phyloP scores from a whole-genome alignment of 2,797 vertebrate species.

The Remorina albescens region DNA sequence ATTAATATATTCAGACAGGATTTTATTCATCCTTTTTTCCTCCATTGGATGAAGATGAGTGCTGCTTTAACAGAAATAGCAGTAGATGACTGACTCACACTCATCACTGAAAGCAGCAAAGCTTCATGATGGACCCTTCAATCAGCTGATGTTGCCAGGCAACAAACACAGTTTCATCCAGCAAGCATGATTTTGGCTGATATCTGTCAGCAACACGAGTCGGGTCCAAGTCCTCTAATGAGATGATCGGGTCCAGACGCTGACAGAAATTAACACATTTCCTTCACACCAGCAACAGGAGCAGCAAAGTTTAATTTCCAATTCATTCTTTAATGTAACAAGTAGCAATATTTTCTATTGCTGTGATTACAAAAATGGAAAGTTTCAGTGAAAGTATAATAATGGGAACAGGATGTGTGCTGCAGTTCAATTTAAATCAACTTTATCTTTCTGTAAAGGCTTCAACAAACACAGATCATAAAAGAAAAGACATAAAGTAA shows the following conservation, averaged over 20 bases:
- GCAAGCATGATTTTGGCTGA: slow-evolving; percentile 36
- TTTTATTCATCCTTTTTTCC: neutral
- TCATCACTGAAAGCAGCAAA: slow-evolving; percentile 31
- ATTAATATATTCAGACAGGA: neutral
- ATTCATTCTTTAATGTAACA: neutral
- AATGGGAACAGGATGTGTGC: neutral
- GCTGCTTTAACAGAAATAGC: slow-evolving; percentile 10
- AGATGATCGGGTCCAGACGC: slow-evolving; percentile 41
- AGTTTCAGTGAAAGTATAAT: neutral
- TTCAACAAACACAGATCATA: neutral
- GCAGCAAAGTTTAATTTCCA: slow-evolving; percentile 12
- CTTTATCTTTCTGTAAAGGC: neutral
- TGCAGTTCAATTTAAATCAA: neutral
- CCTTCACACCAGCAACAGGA: slow-evolving; percentile 6
- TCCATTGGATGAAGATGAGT: neutral
- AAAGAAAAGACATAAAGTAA: neutral
- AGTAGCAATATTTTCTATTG: neutral
- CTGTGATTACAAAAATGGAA: neutral
- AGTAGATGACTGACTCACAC: slow-evolving; percentile 56
- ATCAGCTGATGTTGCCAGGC: slow-evolving; percentile 65
- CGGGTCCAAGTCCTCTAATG: slow-evolving; percentile 29
- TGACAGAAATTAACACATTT: slow-evolving; percentile 7
- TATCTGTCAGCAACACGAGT: slow-evolving; percentile 31
- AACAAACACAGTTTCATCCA: slow-evolving; percentile 61
- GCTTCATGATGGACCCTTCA: slow-evolving; percentile 50